A percentile compares a stretch with the other conserved stretches of the same genome.
Evolutionary conservation across 2,113 vertebrate species (phyloP).

Genomic region (Synchiropus splendidus): DNA sequence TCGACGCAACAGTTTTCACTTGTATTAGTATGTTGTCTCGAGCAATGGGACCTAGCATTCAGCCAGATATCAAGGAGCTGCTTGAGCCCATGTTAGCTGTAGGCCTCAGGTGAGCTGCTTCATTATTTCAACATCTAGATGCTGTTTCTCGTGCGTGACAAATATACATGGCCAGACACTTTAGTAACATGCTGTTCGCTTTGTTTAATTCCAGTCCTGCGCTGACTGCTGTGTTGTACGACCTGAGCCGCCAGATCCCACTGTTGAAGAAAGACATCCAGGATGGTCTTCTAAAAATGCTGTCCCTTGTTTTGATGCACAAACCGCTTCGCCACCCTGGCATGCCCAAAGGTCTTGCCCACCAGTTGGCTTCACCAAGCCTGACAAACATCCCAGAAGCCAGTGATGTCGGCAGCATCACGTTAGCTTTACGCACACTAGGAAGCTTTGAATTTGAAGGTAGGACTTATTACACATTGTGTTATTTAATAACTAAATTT

Average conservation of each 20-base stretch:
- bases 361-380: conserved; percentile 91
- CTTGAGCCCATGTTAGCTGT: conserved; percentile 97
- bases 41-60: conserved; percentile 92
- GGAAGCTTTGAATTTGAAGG: conserved; percentile 99
- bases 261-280: conserved; percentile 98
- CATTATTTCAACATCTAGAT: too few relatives aligned
- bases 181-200: too few relatives aligned
- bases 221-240: conserved; percentile 89
- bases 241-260: conserved; percentile 94
- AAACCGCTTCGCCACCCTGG: conserved; percentile 92
- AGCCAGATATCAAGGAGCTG: conserved; percentile 96
- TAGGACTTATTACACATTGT: conserved; percentile 24
- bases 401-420: conserved; percentile 95
- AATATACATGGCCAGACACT: too few relatives aligned
- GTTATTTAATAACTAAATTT: neutral
- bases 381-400: conserved; percentile 93
- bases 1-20: conserved; percentile 95
- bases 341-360: conserved; percentile 94
- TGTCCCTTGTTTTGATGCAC: conserved; percentile 96
- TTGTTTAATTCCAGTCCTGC: conserved; percentile 72
- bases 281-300: conserved; percentile 96
- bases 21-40: conserved; percentile 97
- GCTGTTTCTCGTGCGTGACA: neutral
- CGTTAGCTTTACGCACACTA: conserved; percentile 87
- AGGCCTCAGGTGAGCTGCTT: conserved; percentile 85